Conservation (phyloP, 2,797 vertebrate genomes). For the Myotis planiceps region DNA sequence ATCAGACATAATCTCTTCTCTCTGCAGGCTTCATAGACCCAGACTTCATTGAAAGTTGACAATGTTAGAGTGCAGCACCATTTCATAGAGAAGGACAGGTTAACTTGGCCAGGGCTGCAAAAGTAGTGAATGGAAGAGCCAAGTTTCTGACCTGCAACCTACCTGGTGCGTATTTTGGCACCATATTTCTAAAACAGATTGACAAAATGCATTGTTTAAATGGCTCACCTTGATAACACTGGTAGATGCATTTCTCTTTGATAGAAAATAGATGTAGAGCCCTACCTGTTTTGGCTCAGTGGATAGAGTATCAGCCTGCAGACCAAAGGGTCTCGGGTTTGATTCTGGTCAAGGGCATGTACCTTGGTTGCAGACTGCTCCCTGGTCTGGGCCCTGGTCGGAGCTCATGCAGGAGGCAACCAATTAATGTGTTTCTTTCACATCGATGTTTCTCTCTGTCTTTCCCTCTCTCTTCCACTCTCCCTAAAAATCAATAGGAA, state of each 20-base stretch:
- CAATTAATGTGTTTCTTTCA: no score
- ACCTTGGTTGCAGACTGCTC: no score
- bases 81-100: not conserved
- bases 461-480: no score
- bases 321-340: no score
- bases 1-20: not conserved
- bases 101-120: not conserved
- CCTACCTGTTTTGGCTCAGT: no score
- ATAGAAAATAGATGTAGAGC: not conserved
- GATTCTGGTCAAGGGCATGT: no score
- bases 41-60: not conserved
- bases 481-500: no score
- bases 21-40: not conserved
- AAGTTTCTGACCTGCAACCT: not conserved
- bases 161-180: not conserved
- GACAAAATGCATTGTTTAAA: not conserved
- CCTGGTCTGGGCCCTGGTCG: no score
- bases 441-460: no score
- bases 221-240: not conserved
- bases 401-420: no score
- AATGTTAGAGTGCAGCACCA: not conserved
- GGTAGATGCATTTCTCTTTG: not conserved
- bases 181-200: not conserved
- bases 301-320: no score
- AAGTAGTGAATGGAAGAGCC: not conserved